A percentile compares a stretch with the other conserved stretches of the same genome.
These are phyloP conservation scores for Perdita meconis DNA, from an alignment of 2,888 invertebrate species.

Conservation along the genomic window DNA sequence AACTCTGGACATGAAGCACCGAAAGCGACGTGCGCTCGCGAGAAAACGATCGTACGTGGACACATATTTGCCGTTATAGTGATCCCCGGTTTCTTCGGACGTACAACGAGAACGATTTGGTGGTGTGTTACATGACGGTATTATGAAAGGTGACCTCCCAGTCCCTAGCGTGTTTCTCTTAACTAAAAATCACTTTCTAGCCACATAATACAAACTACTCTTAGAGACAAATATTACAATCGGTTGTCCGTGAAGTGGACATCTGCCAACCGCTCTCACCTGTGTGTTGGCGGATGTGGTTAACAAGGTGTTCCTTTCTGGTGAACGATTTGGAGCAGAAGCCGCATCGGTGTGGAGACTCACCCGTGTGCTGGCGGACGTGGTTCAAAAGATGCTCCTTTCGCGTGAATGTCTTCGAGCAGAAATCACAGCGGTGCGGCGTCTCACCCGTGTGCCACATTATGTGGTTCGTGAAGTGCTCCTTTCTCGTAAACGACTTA, in stretches of 20 bases:
- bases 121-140: constrained; percentile 43
- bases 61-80: constrained; percentile 10
- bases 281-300: constrained; percentile 93
- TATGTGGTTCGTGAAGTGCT: constrained; percentile 95
- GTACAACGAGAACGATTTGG: constrained; percentile 28
- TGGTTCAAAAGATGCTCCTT: constrained; percentile 92
- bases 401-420: constrained; percentile 91
- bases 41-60: constrained; percentile 17
- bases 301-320: constrained; percentile 93
- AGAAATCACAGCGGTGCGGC: constrained; percentile 91
- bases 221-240: constrained; percentile 72
- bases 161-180: constrained; percentile 49
- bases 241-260: constrained; percentile 80
- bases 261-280: constrained; percentile 84
- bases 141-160: constrained; percentile 51
- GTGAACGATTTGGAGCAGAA: constrained; percentile 95
- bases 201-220: constrained; percentile 59
- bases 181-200: constrained; percentile 50
- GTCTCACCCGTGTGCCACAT: constrained; percentile 95
- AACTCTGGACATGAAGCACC: constrained; percentile 14
- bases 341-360: constrained; percentile 94
- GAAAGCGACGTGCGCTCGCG: constrained; percentile 7
- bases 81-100: constrained; percentile 43
- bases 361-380: constrained; percentile 91
- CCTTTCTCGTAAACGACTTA: constrained; percentile 94